Conservation (phyloP, 2,888 invertebrate species). For the Stenodera caucasica region DNA sequence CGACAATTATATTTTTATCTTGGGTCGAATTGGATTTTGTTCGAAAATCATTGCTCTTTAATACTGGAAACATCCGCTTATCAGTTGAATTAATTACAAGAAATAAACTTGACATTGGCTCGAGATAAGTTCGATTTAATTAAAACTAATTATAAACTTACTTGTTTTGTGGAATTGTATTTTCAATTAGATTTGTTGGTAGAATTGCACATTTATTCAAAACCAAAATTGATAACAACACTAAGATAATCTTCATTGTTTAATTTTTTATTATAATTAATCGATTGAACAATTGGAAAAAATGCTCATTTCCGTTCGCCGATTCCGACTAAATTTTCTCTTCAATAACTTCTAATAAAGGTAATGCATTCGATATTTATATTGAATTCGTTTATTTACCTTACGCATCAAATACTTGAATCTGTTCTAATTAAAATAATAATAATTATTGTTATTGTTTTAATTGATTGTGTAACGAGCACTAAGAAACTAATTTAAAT, state of each 20-base stretch:
- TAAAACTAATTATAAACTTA: too few relatives aligned
- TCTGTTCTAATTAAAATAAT: neutral
- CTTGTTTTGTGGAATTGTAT: neutral
- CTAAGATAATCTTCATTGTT: slow-evolving; percentile 6
- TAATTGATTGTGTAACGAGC: neutral
- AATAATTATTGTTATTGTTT: neutral
- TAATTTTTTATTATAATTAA: neutral
- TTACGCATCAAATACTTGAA: slow-evolving; percentile 15
- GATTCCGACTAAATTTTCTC: neutral
- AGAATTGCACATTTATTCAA: neutral
- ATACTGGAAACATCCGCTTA: too few relatives aligned
- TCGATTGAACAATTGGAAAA: neutral
- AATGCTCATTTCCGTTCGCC: neutral
- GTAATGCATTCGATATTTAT: neutral
- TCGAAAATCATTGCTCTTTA: too few relatives aligned
- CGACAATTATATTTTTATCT: too few relatives aligned
- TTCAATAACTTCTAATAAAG: neutral
- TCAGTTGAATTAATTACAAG: too few relatives aligned
- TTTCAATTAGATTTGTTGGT: neutral
- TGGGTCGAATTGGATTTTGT: too few relatives aligned
- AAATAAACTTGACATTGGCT: too few relatives aligned
- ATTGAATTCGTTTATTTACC: slow-evolving; percentile 15
- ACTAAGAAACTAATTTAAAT: neutral
- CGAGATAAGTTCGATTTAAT: too few relatives aligned
- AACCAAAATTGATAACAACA: slow-evolving; percentile 2